Evolutionary conservation across 37 sponge, comb jelly and placozoan species (phyloP), one percentile per base, ranked within the genome.

Genomic region (Hexactinellida sp.): DNA sequence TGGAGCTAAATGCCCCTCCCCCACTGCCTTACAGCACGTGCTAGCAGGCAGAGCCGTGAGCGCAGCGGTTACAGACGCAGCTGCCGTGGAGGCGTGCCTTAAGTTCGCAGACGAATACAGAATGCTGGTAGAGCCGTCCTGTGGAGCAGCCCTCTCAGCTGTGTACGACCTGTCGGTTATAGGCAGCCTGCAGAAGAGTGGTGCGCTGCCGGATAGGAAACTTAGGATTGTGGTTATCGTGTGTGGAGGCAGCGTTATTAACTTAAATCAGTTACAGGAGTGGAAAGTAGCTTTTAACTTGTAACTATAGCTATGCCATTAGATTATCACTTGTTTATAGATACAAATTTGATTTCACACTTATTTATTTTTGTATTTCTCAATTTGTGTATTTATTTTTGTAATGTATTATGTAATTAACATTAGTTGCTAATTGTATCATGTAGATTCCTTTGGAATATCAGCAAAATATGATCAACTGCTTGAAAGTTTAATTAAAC

Each of bases 241-340:
- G 36, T 98, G 99, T 87, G 99, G 99, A 10, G 99, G 99, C 0
- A 94, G 86, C 84, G 91, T 89, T 30, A 90, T 95, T 0, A 91
- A 84, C 36, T 36, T 91, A n/a, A 89, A 94, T 24, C 86, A 86
- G 36, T 84, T 98, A 21, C 23, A 84, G 38, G 38, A 89, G 35
- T 93, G 96, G 96, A 96, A 91, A 87, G 82, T 85, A 39, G 88
- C 84, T 24, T 86, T 89, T 35, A 38, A 87, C 13, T 63, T 86
- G 35, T 88, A 38, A 85, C 36, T 5, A 32, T 36, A 5, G n/a
- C n/a, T n/a, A n/a, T n/a, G n/a, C n/a, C n/a, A n/a, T n/a, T n/a
- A n/a, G n/a, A n/a, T n/a, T n/a, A n/a, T n/a, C n/a, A n/a, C n/a
- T n/a, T n/a, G n/a, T n/a, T n/a, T n/a, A n/a, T n/a, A n/a, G n/a